Evolutionary conservation across 2,888 invertebrate genomes (phyloP), one percentile per base, ranked within the genome.

Genomic region (Macropis europaea): DNA sequence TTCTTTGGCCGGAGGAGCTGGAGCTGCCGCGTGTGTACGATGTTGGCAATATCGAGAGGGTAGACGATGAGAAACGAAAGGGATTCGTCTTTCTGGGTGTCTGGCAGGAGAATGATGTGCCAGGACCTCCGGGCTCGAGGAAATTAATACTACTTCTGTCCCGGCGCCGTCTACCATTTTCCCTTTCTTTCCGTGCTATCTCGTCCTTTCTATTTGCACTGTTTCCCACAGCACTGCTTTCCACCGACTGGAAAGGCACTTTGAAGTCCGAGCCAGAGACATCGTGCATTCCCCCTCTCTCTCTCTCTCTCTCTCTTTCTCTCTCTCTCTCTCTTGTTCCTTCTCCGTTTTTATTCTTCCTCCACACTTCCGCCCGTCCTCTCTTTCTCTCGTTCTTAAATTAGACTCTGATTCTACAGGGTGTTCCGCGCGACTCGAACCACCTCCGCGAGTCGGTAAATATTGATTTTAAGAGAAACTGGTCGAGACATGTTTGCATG

Each of bases 81-180:
- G 68, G 57, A 59, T 57, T 71, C 66, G 68, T 77, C 73, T 70
- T 70, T 72, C 66, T 64, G 56, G 64, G 56, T 73, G 77, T 74
- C 76, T 76, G 63, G 48, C 60, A n/a, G 61, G 73, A 73, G 76
- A 82, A 81, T 78, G 78, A 84, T 82, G 78, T 66, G 60, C 59
- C 68, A 62, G 67, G 64, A 76, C 75, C 79, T 77, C 69, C 64
- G 74, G 83, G 78, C 72, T 71, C 59, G 63, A 71, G 78, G 82
- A 82, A 84, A 84, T 84, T 84, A 84, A 84, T 84, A 84, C 83
- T 76, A 79, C 77, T 80, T 77, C 77, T 81, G 80, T 81, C 77
- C 54, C 68, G 60, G 34, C 64, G 56, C 57, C 60, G 64, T 59
- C 61, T 73, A 67, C 64, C 67, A 53, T 63, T 64, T 73, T 68